Evolutionary conservation across 2,888 invertebrate species (phyloP).

Genomic region (Stenodera caucasica): DNA sequence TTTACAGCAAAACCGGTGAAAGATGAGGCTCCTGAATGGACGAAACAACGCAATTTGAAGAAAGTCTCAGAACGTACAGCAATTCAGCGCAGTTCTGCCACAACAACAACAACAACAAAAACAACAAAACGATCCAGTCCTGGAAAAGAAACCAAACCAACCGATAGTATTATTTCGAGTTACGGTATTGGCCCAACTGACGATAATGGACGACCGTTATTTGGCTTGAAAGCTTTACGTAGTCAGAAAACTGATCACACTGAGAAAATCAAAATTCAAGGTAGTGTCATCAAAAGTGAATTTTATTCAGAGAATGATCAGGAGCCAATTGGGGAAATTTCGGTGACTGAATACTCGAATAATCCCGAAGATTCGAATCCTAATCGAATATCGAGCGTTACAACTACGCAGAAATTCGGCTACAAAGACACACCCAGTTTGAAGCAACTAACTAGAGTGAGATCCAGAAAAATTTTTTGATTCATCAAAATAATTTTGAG

Average conservation of each 20-base stretch:
- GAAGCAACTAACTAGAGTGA: slow-evolving; percentile 42
- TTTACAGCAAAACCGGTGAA: slow-evolving; percentile 55
- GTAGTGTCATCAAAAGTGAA: slow-evolving; percentile 69
- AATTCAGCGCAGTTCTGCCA: slow-evolving; percentile 27
- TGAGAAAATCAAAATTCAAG: slow-evolving; percentile 71
- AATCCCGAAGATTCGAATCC: slow-evolving; percentile 61
- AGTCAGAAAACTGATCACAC: slow-evolving; percentile 59
- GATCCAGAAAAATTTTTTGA: too few relatives aligned
- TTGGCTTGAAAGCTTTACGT: slow-evolving; percentile 75
- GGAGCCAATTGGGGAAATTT: slow-evolving; percentile 69
- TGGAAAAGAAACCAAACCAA: slow-evolving; percentile 52
- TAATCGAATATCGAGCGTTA: slow-evolving; percentile 45
- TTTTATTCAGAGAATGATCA: slow-evolving; percentile 71
- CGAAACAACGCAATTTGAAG: slow-evolving; percentile 63
- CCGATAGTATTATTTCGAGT: slow-evolving; percentile 75
- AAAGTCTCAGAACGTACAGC: slow-evolving; percentile 55
- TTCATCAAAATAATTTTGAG: not conserved
- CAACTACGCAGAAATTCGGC: slow-evolving; percentile 55
- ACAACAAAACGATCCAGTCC: slow-evolving; percentile 50
- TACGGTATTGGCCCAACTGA: slow-evolving; percentile 84
- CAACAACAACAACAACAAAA: slow-evolving; percentile 33
- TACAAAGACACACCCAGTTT: slow-evolving; percentile 49
- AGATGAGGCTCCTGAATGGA: slow-evolving; percentile 65
- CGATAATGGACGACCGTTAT: slow-evolving; percentile 76
- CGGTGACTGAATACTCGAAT: slow-evolving; percentile 70